phyloP scores from a whole-genome alignment of 1,140 invertebrate species.

The Stratiolaelaps scimitus region DNA sequence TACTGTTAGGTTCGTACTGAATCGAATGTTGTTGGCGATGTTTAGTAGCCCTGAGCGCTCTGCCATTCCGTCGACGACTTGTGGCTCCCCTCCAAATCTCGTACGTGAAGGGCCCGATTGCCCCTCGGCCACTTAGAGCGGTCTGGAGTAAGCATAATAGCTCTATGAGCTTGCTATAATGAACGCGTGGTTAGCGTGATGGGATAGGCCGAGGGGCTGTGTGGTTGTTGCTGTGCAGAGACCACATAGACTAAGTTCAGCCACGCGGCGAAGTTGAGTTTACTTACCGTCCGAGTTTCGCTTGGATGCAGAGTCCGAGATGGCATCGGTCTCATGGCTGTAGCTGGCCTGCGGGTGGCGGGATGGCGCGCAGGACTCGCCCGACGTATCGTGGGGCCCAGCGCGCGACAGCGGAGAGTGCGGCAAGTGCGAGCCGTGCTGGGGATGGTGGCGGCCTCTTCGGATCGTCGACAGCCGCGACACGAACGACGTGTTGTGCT shows the following conservation, averaged over 20 bases:
- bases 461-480: slow-evolving; percentile 70
- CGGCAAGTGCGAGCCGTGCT: slow-evolving; percentile 41
- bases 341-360: slow-evolving; percentile 28
- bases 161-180: not conserved
- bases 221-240: not conserved
- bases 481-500: slow-evolving; percentile 78
- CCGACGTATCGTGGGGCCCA: slow-evolving; percentile 29
- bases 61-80: too few species aligned
- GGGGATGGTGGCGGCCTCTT: slow-evolving; percentile 55
- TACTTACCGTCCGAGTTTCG: slow-evolving; percentile 67
- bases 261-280: not conserved
- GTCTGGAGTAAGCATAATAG: slow-evolving; percentile 29
- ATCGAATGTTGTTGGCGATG: too few species aligned
- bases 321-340: slow-evolving; percentile 39
- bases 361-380: slow-evolving; percentile 31
- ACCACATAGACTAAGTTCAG: too few species aligned
- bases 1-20: too few species aligned
- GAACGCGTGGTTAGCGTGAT: slow-evolving; percentile 21
- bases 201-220: slow-evolving; percentile 28
- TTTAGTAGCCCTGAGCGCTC: too few species aligned
- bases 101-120: slow-evolving; percentile 31
- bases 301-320: slow-evolving; percentile 53
- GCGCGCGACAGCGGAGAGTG: slow-evolving; percentile 34
- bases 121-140: slow-evolving; percentile 24
- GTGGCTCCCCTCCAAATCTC: too few species aligned